Base-by-base conservation (phyloP, 1,140 invertebrate genomes). In the Nautilus pompilius region DNA sequence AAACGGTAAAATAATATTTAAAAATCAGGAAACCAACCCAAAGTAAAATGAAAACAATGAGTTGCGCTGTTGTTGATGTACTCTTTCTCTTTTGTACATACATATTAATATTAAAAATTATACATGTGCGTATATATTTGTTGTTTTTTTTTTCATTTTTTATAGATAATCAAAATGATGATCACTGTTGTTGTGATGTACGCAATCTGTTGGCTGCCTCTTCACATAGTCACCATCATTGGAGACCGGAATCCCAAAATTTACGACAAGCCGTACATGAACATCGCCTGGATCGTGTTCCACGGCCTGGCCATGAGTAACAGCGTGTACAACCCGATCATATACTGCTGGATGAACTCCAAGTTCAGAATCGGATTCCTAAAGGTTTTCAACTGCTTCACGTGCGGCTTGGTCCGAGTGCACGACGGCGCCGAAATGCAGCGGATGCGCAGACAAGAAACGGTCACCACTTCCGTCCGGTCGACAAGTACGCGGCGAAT, bases 161-260 rank as follows among this genome's bases (percentile, higher is more conserved):
- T 89, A 30, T 89, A 94, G 93, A 94, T 93, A 90, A 88, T 93
- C 53, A 93, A 92, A 81, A 93, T 94, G 93, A 93, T 93, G 90
- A 87, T 94, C 49, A 90, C 87, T 0, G 92, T 94, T 0, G 92
- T 94, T 0, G 86, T 89, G 24, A 91, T 92, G 0, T 95, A 92
- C 79, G 91, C 90, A 3, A 82, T 92, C 22, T 93, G 91, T 74
- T 94, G 92, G 92, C 84, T 94, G 24, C 92, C 92, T 0, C 88
- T 91, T 70, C 93, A 95, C 79, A 82, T 91, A 32, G 69, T 84
- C 67, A 84, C 82, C 53, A 65, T 85, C 8, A 70, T 80, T 8
- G 80, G 81, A 3, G 82, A 84, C 63, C 74, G 82, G n/a, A 66
- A 74, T 46, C 63, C 68, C 13, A 67, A 65, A 2, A 71, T 82